These are phyloP conservation scores for Lasioglossum figueresi DNA, from an alignment of 2,888 invertebrate species.

Conservation along the genomic window DNA sequence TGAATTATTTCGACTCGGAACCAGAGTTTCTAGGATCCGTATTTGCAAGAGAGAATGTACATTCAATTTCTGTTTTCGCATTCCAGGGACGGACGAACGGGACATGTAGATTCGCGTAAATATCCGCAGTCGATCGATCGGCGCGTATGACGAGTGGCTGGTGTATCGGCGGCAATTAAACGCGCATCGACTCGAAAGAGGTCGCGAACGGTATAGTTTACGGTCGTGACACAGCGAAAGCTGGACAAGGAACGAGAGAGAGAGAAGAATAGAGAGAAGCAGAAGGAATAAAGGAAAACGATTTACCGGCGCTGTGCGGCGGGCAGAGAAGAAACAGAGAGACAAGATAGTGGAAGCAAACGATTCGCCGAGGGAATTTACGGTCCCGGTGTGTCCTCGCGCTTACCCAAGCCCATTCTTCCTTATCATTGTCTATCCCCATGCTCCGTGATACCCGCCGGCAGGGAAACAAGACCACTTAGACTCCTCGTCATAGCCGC, in stretches of 20 bases:
- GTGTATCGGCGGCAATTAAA: slow-evolving; percentile 20
- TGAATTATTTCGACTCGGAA: neutral
- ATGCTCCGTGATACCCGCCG: slow-evolving; percentile 51
- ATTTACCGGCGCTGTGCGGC: neutral
- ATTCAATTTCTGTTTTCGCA: neutral
- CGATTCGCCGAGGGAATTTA: slow-evolving; percentile 61
- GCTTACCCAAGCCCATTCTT: slow-evolving; percentile 69
- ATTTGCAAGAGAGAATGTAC: too few species aligned
- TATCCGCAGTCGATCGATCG: neutral
- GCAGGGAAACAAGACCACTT: slow-evolving; percentile 47
- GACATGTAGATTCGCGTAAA: slow-evolving; percentile 4
- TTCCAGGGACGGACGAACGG: neutral
- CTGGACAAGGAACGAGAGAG: neutral
- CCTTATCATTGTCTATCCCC: slow-evolving; percentile 74
- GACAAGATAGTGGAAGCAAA: slow-evolving; percentile 31
- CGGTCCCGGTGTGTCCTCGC: slow-evolving; percentile 63
- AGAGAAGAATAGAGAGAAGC: neutral
- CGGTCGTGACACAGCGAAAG: neutral
- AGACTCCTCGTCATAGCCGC: slow-evolving; percentile 54
- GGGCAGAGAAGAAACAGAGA: slow-evolving; percentile 5
- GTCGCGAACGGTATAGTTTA: neutral
- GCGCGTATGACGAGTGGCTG: neutral
- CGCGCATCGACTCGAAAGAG: slow-evolving; percentile 10
- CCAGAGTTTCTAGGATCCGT: too few species aligned
- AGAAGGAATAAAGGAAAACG: slow-evolving; percentile 29